These are phyloP conservation scores for Scaptomyza flava DNA, from an alignment of 2,888 invertebrate genomes.

Conservation along the genomic window DNA sequence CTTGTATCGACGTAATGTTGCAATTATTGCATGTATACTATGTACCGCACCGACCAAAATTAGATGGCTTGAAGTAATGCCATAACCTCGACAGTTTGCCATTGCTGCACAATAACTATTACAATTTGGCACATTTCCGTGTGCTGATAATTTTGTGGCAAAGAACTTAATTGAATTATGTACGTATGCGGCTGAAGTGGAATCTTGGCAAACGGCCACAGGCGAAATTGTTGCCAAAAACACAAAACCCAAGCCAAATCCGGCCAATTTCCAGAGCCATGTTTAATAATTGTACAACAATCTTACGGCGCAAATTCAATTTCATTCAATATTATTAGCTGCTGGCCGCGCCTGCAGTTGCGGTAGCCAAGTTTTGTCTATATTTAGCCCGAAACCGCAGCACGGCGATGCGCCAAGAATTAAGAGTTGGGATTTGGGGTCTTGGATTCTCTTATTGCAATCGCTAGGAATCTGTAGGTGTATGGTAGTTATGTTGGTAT, in stretches of 20 bases:
- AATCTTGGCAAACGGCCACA: slow-evolving; percentile 58
- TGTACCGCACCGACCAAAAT: slow-evolving; percentile 21
- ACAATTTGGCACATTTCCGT: slow-evolving; percentile 58
- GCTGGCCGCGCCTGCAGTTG: slow-evolving; percentile 35
- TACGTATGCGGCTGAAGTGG: slow-evolving; percentile 42
- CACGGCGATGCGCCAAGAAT: slow-evolving; percentile 8
- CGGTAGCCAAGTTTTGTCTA: slow-evolving; percentile 64
- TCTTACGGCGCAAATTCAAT: slow-evolving; percentile 66
- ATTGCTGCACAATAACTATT: slow-evolving; percentile 69
- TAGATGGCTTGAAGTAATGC: slow-evolving; percentile 4
- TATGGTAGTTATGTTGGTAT: slow-evolving; percentile 38
- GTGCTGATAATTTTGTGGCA: slow-evolving; percentile 37
- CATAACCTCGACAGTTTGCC: slow-evolving; percentile 38
- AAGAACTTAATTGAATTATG: slow-evolving; percentile 71
- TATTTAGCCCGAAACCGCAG: slow-evolving; percentile 49
- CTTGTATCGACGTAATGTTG: not conserved
- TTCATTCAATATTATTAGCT: slow-evolving; percentile 75
- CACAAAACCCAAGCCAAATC: not conserved
- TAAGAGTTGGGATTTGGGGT: slow-evolving; percentile 18
- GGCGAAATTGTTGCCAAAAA: slow-evolving; percentile 61
- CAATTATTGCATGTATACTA: slow-evolving; percentile 24
- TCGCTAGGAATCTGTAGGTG: slow-evolving; percentile 28
- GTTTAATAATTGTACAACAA: slow-evolving; percentile 73
- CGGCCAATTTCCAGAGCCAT: slow-evolving; percentile 27
- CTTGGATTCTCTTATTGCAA: slow-evolving; percentile 7